A percentile compares a stretch with the other conserved stretches of the same genome.
Evolutionary conservation across 1,140 invertebrate genomes (phyloP).

Genomic region (Drosophila miranda): DNA sequence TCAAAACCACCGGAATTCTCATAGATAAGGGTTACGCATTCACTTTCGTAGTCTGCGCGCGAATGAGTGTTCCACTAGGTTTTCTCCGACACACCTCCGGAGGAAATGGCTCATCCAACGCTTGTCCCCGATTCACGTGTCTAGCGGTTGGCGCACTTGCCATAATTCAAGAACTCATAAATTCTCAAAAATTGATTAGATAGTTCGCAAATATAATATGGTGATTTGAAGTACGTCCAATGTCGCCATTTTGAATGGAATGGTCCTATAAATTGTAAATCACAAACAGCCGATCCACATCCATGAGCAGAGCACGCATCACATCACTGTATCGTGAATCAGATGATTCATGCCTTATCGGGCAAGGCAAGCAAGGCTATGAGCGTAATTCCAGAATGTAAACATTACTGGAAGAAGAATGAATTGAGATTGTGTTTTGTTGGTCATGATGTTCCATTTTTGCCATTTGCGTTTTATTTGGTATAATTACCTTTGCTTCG

Average conservation of each 20-base stretch:
- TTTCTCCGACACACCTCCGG: slow-evolving; percentile 8
- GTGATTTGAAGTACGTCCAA: slow-evolving; percentile 1
- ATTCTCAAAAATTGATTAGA: slow-evolving; percentile 29
- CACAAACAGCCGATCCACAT: slow-evolving; percentile 11
- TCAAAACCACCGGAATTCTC: slow-evolving; percentile 6
- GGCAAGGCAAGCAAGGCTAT: background rate
- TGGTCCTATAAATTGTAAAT: slow-evolving; percentile 20
- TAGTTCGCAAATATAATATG: slow-evolving; percentile 13
- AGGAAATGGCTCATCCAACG: slow-evolving; percentile 2
- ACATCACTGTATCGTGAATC: slow-evolving; percentile 16
- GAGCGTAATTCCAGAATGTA: slow-evolving; percentile 8
- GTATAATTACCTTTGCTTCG: slow-evolving; percentile 4
- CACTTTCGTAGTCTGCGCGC: background rate
- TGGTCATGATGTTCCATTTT: slow-evolving; percentile 17
- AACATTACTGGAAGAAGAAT: slow-evolving; percentile 2
- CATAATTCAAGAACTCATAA: background rate
- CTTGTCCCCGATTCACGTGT: slow-evolving; percentile 1
- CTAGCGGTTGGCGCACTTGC: background rate
- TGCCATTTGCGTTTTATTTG: slow-evolving; percentile 9
- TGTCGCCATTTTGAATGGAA: background rate
- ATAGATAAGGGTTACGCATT: slow-evolving; percentile 8
- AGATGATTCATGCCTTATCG: slow-evolving; percentile 26
- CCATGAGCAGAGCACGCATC: background rate
- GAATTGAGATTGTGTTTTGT: slow-evolving; percentile 1
- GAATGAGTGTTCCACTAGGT: background rate